Percentiles rank a stretch among this genome's conserved stretches.
phyloP scores from a whole-genome alignment of 2,113 vertebrate species.

The Aspiorhynchus laticeps region DNA sequence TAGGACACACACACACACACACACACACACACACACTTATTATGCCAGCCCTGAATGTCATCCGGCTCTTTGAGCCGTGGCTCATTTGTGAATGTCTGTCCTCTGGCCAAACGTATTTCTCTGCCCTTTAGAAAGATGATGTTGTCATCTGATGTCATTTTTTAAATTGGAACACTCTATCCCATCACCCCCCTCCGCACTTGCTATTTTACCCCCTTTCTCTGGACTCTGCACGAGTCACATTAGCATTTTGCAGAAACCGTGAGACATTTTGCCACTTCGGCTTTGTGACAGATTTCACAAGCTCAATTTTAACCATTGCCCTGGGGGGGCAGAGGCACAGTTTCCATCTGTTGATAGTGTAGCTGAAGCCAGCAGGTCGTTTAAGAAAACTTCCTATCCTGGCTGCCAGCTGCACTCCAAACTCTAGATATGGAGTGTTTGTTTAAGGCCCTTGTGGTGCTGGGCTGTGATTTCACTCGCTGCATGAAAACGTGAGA shows the following conservation, averaged over 20 bases:
- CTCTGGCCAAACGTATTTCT: constrained; percentile 64
- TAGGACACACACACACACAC: constrained; percentile 60
- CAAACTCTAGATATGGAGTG: constrained; percentile 43
- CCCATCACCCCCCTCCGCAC: constrained; percentile 38
- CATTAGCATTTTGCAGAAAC: constrained; percentile 75
- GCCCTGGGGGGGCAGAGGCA: constrained; percentile 63
- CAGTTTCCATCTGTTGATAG: constrained; percentile 75
- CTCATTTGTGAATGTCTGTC: constrained; percentile 70
- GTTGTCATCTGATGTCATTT: constrained; percentile 69
- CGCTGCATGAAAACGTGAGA: constrained; percentile 23
- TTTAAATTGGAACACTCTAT: constrained; percentile 69
- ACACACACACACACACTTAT: constrained; percentile 60
- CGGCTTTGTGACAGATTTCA: constrained; percentile 75
- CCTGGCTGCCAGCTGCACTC: constrained; percentile 50
- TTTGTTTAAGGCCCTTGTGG: constrained; percentile 8
- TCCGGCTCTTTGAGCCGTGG: constrained; percentile 65
- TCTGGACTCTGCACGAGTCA: constrained; percentile 69
- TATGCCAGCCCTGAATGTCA: constrained; percentile 69
- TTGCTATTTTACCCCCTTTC: constrained; percentile 50
- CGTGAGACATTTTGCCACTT: constrained; percentile 73
- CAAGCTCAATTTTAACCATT: constrained; percentile 69
- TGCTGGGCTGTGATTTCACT: constrained; percentile 19
- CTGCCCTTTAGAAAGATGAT: constrained; percentile 68
- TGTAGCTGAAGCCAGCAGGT: constrained; percentile 64
- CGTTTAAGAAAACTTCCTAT: constrained; percentile 58